Percentiles rank a stretch among this genome's conserved stretches.
These are phyloP conservation scores for Phengaris arion DNA, from an alignment of 2,888 invertebrate genomes.

Conservation along the genomic window DNA sequence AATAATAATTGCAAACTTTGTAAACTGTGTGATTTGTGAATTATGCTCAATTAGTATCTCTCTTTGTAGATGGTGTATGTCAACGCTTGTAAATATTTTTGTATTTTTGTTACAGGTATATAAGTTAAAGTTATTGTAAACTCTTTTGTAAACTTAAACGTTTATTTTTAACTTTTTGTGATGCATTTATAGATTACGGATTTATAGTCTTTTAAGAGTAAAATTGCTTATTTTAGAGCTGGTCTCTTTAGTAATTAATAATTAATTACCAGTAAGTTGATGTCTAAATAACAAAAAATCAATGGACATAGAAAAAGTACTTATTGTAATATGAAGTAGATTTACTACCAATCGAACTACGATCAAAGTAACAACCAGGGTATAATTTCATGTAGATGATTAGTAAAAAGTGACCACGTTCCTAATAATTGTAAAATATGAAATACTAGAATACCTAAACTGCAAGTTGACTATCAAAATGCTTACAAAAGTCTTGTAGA, in stretches of 20 bases:
- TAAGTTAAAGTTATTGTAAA: neutral
- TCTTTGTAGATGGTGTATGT: neutral
- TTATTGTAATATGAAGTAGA: neutral
- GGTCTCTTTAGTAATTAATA: neutral
- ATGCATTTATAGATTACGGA: constrained; percentile 18
- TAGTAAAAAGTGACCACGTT: neutral
- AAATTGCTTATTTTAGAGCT: neutral
- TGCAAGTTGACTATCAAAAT: neutral
- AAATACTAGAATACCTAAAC: neutral
- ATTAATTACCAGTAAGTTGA: neutral
- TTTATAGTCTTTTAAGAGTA: neutral
- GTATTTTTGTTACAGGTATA: neutral
- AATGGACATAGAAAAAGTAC: neutral
- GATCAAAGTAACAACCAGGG: neutral
- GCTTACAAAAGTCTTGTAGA: neutral
- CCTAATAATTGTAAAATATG: neutral
- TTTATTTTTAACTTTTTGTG: neutral
- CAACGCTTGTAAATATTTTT: neutral
- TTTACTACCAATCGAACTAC: neutral
- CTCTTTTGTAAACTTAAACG: neutral
- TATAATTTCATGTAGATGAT: neutral
- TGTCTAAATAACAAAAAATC: neutral
- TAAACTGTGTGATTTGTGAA: constrained; percentile 11
- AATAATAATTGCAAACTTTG: neutral
- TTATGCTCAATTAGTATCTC: constrained; percentile 12